Conservation (phyloP, 2,113 vertebrate species). For the Engraulis encrasicolus region DNA sequence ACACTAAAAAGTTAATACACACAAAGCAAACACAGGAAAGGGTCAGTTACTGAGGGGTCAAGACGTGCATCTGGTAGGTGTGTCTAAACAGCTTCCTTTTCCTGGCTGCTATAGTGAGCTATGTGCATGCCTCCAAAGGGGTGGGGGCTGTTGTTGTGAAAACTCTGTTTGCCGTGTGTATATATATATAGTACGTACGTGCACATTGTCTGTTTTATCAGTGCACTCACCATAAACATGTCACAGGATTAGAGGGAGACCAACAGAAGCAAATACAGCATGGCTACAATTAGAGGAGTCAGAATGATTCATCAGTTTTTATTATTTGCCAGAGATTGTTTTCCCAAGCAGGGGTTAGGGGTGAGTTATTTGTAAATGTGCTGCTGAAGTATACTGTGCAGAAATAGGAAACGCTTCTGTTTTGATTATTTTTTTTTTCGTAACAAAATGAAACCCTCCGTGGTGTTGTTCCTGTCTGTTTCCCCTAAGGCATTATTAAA, state of each 20-base stretch:
- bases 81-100: background rate
- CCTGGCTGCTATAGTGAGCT: background rate
- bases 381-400: background rate
- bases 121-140: background rate
- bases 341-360: background rate
- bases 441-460: too few relatives aligned
- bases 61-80: background rate
- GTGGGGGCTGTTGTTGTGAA: background rate
- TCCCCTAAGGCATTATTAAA: background rate
- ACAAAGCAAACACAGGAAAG: slow-evolving; percentile 9
- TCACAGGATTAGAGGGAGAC: background rate
- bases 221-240: background rate
- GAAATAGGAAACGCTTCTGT: background rate
- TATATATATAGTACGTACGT: background rate
- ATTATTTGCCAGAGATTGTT: background rate
- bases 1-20: background rate
- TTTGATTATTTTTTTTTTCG: background rate
- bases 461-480: background rate
- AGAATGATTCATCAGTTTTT: slow-evolving; percentile 8
- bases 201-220: background rate
- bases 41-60: background rate
- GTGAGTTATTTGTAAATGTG: background rate
- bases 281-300: background rate
- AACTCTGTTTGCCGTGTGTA: background rate
- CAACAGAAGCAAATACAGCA: background rate